Evolutionary conservation across 2,797 vertebrate species (phyloP).

Genomic region (Haliaeetus vocifer): DNA sequence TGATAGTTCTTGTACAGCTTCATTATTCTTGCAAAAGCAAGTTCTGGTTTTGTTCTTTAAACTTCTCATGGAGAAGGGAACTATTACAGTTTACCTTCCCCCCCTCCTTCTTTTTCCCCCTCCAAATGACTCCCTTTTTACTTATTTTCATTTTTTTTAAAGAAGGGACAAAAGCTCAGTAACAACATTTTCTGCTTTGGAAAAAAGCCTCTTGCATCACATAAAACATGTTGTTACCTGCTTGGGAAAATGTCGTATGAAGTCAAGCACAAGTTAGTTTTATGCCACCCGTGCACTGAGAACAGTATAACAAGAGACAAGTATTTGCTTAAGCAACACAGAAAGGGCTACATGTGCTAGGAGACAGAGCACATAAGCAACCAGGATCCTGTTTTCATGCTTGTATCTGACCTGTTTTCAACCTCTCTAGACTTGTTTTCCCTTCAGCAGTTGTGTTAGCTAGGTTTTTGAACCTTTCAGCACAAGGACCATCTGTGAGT

Average conservation of each 20-base stretch:
- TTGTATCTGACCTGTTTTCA: neutral
- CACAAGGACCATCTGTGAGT: neutral
- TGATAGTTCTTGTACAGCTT: neutral
- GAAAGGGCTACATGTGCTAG: neutral
- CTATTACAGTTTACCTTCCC: neutral
- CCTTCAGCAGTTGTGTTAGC: neutral
- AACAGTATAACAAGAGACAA: neutral
- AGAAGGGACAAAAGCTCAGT: neutral
- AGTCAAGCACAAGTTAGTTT: neutral
- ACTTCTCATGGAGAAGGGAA: neutral
- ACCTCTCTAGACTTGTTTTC: neutral
- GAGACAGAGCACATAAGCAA: neutral
- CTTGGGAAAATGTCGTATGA: neutral
- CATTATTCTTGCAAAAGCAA: neutral
- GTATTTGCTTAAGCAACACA: neutral
- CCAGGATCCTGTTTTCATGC: neutral
- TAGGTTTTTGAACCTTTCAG: neutral
- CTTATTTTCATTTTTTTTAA: neutral
- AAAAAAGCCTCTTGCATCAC: neutral
- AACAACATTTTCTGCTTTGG: neutral
- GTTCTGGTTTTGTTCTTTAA: neutral
- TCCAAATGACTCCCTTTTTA: neutral
- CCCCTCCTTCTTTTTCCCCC: accelerated
- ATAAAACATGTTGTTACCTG: neutral
- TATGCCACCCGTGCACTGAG: neutral